These are phyloP conservation scores for Leucosticte australis DNA, from an alignment of 2,113 vertebrate species.

Conservation along the genomic window DNA sequence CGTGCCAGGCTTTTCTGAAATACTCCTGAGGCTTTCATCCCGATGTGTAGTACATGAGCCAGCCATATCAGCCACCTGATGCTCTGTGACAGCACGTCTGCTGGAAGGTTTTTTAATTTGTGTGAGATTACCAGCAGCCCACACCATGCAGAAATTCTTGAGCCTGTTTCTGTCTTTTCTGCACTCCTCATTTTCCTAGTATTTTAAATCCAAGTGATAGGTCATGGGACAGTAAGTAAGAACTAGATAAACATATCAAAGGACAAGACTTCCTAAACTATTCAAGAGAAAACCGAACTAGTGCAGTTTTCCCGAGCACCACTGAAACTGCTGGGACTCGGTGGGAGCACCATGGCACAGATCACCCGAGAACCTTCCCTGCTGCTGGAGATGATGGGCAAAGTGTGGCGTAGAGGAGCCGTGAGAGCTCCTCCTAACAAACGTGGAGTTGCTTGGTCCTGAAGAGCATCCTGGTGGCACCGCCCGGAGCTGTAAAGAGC, in stretches of 20 bases:
- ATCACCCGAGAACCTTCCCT: neutral
- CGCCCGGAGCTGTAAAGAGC: fast-evolving
- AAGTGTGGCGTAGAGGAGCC: neutral
- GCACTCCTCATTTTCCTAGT: neutral
- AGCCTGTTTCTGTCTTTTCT: neutral
- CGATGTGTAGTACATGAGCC: fast-evolving
- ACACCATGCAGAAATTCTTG: neutral
- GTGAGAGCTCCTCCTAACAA: neutral
- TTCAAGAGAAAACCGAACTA: fast-evolving
- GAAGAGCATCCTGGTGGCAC: neutral
- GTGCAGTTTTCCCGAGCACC: neutral
- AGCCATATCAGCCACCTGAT: neutral
- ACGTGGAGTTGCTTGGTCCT: neutral
- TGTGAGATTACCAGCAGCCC: neutral
- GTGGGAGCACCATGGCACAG: neutral
- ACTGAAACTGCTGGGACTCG: neutral
- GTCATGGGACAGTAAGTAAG: neutral
- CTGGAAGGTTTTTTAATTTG: neutral
- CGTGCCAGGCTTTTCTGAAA: neutral
- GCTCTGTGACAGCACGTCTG: fast-evolving
- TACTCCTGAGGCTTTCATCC: neutral
- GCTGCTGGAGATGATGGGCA: neutral
- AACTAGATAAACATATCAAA: neutral
- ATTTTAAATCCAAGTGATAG: neutral
- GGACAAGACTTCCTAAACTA: neutral